Evolutionary conservation across 2,113 vertebrate genomes (phyloP).

Genomic region (Cyrtonyx montezumae): DNA sequence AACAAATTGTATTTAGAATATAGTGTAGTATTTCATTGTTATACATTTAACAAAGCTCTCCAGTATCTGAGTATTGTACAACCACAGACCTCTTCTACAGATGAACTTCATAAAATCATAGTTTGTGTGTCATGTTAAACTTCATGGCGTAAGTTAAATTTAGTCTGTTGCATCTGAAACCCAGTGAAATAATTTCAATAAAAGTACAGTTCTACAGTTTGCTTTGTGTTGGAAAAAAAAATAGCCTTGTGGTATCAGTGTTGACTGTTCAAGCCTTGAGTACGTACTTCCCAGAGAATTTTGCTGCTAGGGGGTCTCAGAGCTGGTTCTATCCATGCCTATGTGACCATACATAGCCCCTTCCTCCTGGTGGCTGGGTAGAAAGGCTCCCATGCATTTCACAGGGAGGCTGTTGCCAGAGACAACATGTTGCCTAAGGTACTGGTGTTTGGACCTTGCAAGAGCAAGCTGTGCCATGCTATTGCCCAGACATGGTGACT

Average conservation of each 20-base stretch:
- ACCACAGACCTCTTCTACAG: background rate
- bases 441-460: background rate
- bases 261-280: background rate
- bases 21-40: background rate
- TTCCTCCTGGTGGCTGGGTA: background rate
- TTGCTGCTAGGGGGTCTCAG: background rate
- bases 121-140: background rate
- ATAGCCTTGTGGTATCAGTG: background rate
- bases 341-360: background rate
- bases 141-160: background rate
- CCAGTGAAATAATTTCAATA: background rate
- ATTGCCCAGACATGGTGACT: background rate
- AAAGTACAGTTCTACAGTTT: background rate
- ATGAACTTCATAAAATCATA: background rate
- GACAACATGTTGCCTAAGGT: background rate
- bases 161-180: background rate
- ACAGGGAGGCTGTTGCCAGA: background rate
- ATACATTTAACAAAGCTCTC: background rate
- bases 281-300: background rate
- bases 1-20: background rate
- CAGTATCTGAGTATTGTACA: background rate
- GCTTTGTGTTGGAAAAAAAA: background rate
- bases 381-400: too few relatives aligned
- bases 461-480: background rate
- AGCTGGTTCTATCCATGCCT: background rate